Conservation (phyloP, 2,888 invertebrate species). For the Hermaeophaga mercurialis region DNA sequence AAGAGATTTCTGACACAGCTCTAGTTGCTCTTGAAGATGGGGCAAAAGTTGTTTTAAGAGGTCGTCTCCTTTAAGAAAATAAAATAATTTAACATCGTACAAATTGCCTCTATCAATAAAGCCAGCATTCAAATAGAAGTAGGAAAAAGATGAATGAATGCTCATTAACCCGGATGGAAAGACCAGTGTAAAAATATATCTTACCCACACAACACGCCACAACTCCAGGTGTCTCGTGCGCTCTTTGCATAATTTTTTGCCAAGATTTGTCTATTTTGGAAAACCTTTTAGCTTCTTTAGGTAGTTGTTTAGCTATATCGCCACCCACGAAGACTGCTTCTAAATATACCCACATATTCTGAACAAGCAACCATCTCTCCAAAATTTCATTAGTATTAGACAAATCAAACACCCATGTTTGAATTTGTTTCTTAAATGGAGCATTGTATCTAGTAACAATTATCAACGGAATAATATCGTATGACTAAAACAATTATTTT, state of each 20-base stretch:
- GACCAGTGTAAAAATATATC: neutral
- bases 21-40: slow-evolving; percentile 93
- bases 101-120: no score
- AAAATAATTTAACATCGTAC: no score
- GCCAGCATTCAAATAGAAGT: no score
- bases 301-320: slow-evolving; percentile 97
- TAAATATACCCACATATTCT: slow-evolving; percentile 98
- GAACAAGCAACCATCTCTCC: slow-evolving; percentile 94
- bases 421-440: slow-evolving; percentile 94
- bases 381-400: slow-evolving; percentile 96
- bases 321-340: slow-evolving; percentile 98
- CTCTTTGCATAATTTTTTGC: slow-evolving; percentile 97
- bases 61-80: slow-evolving; percentile 74
- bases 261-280: slow-evolving; percentile 97
- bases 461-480: neutral
- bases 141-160: no score
- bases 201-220: slow-evolving; percentile 89
- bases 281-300: slow-evolving; percentile 92
- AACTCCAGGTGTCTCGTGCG: slow-evolving; percentile 95
- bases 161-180: no score
- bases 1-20: slow-evolving; percentile 94
- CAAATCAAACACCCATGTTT: slow-evolving; percentile 92
- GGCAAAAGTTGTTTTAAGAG: slow-evolving; percentile 88
- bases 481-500: neutral
- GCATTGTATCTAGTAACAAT: slow-evolving; percentile 81